These are phyloP conservation scores for Puffinus mauretanicus DNA, from an alignment of 2,113 vertebrate genomes.

Conservation along the genomic window DNA sequence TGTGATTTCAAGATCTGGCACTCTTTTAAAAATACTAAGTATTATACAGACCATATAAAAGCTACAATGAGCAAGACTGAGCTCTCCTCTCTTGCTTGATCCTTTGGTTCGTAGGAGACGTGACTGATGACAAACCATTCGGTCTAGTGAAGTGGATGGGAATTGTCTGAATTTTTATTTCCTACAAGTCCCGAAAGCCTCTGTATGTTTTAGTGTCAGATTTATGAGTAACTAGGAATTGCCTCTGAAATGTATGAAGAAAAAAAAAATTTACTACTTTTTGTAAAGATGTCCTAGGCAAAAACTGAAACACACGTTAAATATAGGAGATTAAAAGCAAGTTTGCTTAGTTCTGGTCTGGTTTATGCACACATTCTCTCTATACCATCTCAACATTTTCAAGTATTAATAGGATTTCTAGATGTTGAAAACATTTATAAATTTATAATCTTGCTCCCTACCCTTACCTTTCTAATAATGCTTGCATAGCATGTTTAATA, in stretches of 20 bases:
- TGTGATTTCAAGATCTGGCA: not conserved
- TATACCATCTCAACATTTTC: not conserved
- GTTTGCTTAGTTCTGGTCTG: not conserved
- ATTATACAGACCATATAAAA: not conserved
- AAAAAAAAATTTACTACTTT: not conserved
- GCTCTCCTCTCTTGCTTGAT: not conserved
- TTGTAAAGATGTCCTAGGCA: not conserved
- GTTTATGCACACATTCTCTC: not conserved
- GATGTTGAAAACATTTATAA: constrained; percentile 6
- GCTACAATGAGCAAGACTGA: not conserved
- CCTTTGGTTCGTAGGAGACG: not conserved
- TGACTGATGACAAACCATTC: not conserved
- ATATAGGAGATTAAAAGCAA: not conserved
- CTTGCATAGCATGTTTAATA: constrained; percentile 50
- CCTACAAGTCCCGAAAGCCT: not conserved
- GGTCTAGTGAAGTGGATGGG: not conserved
- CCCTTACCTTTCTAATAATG: constrained; percentile 12
- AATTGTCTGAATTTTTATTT: not conserved
- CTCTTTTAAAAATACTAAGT: not conserved
- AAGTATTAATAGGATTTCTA: constrained; percentile 21
- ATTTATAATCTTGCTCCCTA: constrained; percentile 17
- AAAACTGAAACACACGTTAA: not conserved
- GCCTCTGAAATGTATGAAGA: not conserved
- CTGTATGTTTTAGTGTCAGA: not conserved
- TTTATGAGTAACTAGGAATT: not conserved